Evolutionary conservation across 1,140 invertebrate genomes (phyloP).

Genomic region (Wasmannia auropunctata): DNA sequence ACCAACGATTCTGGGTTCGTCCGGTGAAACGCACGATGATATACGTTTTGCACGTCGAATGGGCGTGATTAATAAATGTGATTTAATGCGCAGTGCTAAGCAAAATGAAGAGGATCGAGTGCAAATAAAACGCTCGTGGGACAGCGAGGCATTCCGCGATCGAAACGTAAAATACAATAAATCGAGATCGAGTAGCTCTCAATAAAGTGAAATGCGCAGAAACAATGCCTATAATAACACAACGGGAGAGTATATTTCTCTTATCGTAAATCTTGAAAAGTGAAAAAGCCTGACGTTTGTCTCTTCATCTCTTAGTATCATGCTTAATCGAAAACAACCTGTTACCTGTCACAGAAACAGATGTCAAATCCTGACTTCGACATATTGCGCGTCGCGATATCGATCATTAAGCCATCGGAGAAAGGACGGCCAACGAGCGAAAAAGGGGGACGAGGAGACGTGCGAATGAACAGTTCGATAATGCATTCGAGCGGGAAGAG

Average conservation of each 20-base stretch:
- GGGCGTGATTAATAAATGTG: slow-evolving; percentile 39
- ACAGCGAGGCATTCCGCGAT: not conserved
- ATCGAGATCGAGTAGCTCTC: not conserved
- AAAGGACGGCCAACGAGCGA: not conserved
- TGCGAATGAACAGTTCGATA: not conserved
- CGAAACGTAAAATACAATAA: slow-evolving; percentile 25
- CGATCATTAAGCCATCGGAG: not conserved
- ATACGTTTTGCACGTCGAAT: slow-evolving; percentile 10
- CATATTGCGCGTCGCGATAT: not conserved
- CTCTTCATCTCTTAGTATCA: not conserved
- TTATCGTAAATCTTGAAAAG: not conserved
- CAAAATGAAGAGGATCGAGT: not conserved
- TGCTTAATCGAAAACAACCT: not conserved
- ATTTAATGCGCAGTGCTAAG: slow-evolving; percentile 14
- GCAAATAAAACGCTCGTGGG: not conserved
- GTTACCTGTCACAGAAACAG: not conserved
- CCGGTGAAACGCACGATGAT: slow-evolving; percentile 20
- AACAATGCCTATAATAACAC: not conserved
- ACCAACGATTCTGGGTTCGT: not conserved
- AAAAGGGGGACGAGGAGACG: not conserved
- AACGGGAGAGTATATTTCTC: not conserved
- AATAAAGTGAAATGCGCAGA: not conserved
- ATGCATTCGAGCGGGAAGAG: not conserved
- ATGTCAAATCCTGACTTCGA: not conserved
- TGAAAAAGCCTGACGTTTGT: not conserved